Conservation (phyloP, 1,140 invertebrate genomes). For the Hypsibius dujardini region DNA sequence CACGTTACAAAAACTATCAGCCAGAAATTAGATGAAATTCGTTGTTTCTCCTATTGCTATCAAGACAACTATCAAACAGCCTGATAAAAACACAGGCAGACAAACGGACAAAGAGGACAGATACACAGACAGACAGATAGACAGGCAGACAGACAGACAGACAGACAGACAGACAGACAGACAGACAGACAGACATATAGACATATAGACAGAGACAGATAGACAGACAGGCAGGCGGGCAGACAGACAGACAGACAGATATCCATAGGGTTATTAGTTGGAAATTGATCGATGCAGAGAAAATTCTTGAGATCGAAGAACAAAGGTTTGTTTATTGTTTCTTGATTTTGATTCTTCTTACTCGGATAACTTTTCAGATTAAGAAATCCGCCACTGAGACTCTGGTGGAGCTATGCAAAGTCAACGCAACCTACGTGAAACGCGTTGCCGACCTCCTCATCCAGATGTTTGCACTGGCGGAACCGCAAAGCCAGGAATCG, state of each 20-base stretch:
- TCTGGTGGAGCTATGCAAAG: constrained; percentile 7
- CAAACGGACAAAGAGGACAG: too few species aligned
- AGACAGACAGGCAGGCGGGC: too few species aligned
- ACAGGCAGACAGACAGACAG: too few species aligned
- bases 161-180: too few species aligned
- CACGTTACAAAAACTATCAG: not conserved
- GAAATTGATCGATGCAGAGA: not conserved
- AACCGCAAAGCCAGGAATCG: not conserved
- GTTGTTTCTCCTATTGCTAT: too few species aligned
- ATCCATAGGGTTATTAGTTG: too few species aligned
- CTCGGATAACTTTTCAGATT: not conserved
- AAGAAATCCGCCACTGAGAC: not conserved
- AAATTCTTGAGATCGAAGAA: not conserved
- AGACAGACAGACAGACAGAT: too few species aligned
- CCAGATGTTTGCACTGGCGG: not conserved
- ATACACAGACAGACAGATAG: too few species aligned
- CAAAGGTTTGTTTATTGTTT: not conserved
- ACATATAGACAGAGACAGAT: too few species aligned
- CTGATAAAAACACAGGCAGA: too few species aligned
- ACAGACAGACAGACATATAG: too few species aligned
- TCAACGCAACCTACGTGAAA: not conserved
- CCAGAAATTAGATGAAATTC: not conserved
- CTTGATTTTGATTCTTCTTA: not conserved
- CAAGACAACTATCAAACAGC: too few species aligned
- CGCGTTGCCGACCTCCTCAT: constrained; percentile 7